Evolutionary conservation across 1,140 invertebrate genomes (phyloP), one percentile per base, ranked within the genome.

Genomic region (Oryctes rhinoceros): DNA sequence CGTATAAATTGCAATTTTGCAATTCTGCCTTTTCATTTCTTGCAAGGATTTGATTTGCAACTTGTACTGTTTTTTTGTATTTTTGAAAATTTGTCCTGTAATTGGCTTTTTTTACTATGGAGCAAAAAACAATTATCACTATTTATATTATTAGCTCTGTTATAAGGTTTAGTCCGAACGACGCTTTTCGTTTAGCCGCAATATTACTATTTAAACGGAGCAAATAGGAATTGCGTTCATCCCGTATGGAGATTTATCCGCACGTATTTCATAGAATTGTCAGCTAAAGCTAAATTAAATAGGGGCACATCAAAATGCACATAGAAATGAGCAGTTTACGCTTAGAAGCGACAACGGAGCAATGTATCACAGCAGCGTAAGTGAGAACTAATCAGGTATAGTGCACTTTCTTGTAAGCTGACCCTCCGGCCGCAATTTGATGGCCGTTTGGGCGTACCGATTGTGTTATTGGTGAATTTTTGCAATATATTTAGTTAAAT

Each of bases 251-350:
- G 65, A 71, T 71, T 71, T 71, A 71, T 71, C 18, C 65, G 20
- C 65, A 71, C 65, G 65, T 71, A 71, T 71, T 71, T 71, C 65
- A 71, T 71, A 71, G 9, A 7, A 71, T 10, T 71, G 65, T 71
- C 65, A 71, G 35, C 65, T 71, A 35, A 74, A 76, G 37, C 75
- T 37, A 49, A 49, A 76, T 76, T 76, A 76, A 76, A 76, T 76
- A 76, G 47, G 65, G 53, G 20, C 76, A 62, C 76, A 80, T 80
- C 80, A 80, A 78, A 80, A 80, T 80, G 80, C 80, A 80, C 80
- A 80, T 80, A 80, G 80, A 80, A 80, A 80, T 80, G 80, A 80
- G 80, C 49, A 24, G 78, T 65, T 65, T 79, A 79, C 49, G 77
- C 59, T 62, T n/a, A 30, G 59, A 18, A 15, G 48, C 48, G 77